Conservation (phyloP, 2,113 vertebrate genomes). For the Egretta garzetta region DNA sequence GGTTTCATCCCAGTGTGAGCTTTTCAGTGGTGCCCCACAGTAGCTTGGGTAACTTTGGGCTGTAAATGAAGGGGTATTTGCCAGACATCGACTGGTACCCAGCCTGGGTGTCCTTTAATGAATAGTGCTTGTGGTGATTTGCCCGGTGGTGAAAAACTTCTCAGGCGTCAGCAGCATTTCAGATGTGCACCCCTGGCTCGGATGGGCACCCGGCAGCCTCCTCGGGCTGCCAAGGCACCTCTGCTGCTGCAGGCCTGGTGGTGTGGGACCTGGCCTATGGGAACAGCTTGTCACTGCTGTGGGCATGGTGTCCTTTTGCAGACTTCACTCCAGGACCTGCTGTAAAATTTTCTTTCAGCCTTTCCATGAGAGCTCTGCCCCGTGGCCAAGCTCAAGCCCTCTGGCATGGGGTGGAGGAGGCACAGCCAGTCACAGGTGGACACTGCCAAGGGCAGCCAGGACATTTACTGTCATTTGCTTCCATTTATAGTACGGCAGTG, state of each 20-base stretch:
- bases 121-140: background rate
- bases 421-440: background rate
- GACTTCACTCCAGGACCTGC: background rate
- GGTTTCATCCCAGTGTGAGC: background rate
- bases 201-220: background rate
- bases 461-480: background rate
- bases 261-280: background rate
- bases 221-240: background rate
- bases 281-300: background rate
- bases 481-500: background rate
- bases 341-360: background rate
- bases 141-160: background rate
- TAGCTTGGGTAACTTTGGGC: background rate
- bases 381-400: background rate
- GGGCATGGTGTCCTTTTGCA: background rate
- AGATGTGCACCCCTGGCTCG: background rate
- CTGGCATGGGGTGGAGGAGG: background rate
- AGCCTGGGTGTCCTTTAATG: background rate
- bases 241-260: background rate
- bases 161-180: background rate
- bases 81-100: background rate
- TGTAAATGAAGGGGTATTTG: background rate
- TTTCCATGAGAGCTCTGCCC: background rate
- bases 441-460: background rate
- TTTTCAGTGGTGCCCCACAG: background rate